These are phyloP conservation scores for Rhagologus leucostigma DNA, from an alignment of 2,113 vertebrate genomes.

Conservation along the genomic window DNA sequence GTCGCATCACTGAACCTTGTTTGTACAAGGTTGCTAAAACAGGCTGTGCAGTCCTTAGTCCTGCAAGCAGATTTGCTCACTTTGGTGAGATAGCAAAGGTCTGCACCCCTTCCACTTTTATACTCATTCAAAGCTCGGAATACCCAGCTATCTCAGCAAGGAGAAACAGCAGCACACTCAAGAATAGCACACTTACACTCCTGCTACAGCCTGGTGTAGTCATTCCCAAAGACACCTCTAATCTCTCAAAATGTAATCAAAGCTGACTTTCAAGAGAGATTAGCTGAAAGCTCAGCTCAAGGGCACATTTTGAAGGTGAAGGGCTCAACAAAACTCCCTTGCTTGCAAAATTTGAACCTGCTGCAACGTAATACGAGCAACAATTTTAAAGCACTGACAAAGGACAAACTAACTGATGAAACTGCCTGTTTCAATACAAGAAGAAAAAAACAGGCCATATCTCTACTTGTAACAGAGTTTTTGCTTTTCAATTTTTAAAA, in stretches of 20 bases:
- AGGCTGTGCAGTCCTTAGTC: background rate
- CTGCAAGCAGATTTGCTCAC: background rate
- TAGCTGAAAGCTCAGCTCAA: background rate
- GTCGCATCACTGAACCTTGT: background rate
- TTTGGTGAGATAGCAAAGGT: background rate
- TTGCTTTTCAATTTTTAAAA: background rate
- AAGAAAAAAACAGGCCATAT: background rate
- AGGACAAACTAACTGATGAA: background rate
- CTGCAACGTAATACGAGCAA: background rate
- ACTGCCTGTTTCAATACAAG: background rate
- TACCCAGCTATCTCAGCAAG: background rate
- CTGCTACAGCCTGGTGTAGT: background rate
- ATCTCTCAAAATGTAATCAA: background rate
- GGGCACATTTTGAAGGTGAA: slow-evolving; percentile 9
- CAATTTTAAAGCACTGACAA: background rate
- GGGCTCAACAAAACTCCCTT: background rate
- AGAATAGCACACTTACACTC: background rate
- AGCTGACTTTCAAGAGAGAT: background rate
- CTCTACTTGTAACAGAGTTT: background rate
- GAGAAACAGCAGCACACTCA: background rate
- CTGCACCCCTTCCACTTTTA: background rate
- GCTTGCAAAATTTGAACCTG: background rate
- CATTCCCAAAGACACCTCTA: background rate
- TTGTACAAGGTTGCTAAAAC: background rate
- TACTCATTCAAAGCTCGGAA: background rate